Base-by-base conservation (phyloP, 64 coral and sea anemone genomes). In the Montipora efflorescens region DNA sequence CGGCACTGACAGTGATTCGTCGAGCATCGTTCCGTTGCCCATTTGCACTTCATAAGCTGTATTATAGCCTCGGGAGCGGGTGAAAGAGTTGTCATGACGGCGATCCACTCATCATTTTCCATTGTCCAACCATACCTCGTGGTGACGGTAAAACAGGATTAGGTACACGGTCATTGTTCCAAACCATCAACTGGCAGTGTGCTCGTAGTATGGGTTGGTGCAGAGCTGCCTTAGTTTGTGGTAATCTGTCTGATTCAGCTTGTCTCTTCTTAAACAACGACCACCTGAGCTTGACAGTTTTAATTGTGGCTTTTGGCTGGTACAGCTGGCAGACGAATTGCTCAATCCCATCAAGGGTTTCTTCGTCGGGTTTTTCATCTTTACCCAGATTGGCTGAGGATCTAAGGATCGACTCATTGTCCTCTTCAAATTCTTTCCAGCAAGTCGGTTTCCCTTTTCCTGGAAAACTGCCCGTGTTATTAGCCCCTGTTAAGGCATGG, bases 241-340 rank as follows among this genome's bases (percentile, higher is more conserved):
- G 61, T 71, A 87, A 28, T 59, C 61, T 87, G 23, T 14, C 61
- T 87, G 57, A 23, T 36, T 47, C 57, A 48, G 64, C 61, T 87
- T 87, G 16, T 87, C 68, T 59, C 61, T 62, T 80, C 83, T 28
- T 28, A 28, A 28, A 28, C 28, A 28, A 28, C 28, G 28, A 28
- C 28, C 28, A 28, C 28, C 28, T 87, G n/a, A 87, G 83, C 18
- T 87, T 51, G 52, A 87, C 83, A 68, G 20, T 0, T 55, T 55
- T 55, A 55, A 55, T 55, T 55, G 52, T 55, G 52, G 68, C 72
- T 18, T 88, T 88, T 47, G 86, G 69, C 50, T 73, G 62, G 86
- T 88, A 88, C 36, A 88, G 69, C 67, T 88, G 67, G 52, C 86
- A 88, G 67, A 88, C 47, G 52, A 88, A 76, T 20, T 46, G 71